Conservation (phyloP, 2,888 invertebrate species). For the Strigamia transsilvanica region DNA sequence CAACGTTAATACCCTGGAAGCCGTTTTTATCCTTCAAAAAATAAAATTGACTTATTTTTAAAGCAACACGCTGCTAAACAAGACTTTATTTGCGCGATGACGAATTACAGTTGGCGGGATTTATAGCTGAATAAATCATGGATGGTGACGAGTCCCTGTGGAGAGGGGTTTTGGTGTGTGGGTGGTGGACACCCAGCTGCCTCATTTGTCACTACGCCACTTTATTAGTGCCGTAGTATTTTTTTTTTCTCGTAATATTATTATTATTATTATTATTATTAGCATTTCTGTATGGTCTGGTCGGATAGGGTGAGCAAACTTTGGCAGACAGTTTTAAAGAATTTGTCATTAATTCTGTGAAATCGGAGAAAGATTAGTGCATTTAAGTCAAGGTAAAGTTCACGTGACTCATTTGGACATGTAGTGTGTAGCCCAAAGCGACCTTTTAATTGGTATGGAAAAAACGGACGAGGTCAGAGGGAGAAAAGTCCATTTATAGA, state of each 20-base stretch:
- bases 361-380: slow-evolving; percentile 1
- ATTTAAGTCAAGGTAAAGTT: slow-evolving; percentile 33
- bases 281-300: no score
- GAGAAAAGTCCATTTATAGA: slow-evolving; percentile 41
- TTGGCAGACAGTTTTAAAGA: no score
- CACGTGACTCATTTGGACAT: slow-evolving; percentile 38
- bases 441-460: slow-evolving; percentile 49
- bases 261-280: not conserved
- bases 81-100: slow-evolving; percentile 24
- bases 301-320: not conserved
- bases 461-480: slow-evolving; percentile 30
- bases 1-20: not conserved
- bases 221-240: slow-evolving; percentile 22
- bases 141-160: slow-evolving; percentile 42
- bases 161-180: slow-evolving; percentile 32
- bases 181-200: slow-evolving; percentile 45
- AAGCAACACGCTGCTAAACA: slow-evolving; percentile 43
- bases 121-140: slow-evolving; percentile 42
- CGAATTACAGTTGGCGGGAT: slow-evolving; percentile 12
- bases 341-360: slow-evolving; percentile 4
- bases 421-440: slow-evolving; percentile 35
- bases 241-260: not conserved
- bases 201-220: slow-evolving; percentile 44
- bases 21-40: not conserved
- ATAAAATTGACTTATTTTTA: slow-evolving; percentile 14